Evolutionary conservation across 2,797 vertebrate species (phyloP).

Genomic region (Todus mexicanus): DNA sequence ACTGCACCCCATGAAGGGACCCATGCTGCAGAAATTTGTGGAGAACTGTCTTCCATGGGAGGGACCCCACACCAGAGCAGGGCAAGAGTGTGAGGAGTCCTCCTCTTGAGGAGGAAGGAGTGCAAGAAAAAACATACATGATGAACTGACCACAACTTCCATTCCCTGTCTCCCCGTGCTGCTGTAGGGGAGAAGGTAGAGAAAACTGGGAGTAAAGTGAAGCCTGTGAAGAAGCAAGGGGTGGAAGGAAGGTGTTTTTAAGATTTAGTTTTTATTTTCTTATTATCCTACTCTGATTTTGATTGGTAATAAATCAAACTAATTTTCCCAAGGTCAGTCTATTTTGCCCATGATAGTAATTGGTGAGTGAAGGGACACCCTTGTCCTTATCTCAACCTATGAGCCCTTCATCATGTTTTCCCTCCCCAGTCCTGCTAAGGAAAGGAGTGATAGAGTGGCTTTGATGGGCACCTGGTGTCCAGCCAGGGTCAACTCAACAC

Average conservation of each 20-base stretch:
- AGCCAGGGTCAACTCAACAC: too few relatives aligned
- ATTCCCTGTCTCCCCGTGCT: not conserved
- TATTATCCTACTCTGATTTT: not conserved
- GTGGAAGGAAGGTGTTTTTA: not conserved
- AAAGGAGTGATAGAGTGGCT: not conserved
- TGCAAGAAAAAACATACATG: not conserved
- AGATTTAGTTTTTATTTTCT: not conserved
- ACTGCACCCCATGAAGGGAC: too few relatives aligned
- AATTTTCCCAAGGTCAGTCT: not conserved
- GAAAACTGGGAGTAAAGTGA: not conserved
- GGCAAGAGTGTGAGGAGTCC: not conserved
- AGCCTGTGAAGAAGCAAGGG: not conserved
- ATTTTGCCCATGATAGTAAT: not conserved
- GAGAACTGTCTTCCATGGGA: not conserved
- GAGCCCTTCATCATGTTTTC: not conserved
- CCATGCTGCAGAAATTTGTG: too few relatives aligned
- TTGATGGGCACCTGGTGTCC: too few relatives aligned
- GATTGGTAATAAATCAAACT: not conserved
- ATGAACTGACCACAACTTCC: not conserved
- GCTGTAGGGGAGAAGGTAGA: not conserved
- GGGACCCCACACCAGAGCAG: not conserved
- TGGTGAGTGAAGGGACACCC: not conserved
- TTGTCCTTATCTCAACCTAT: not conserved
- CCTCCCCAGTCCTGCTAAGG: not conserved
- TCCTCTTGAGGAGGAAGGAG: not conserved